Percentiles rank a stretch among this genome's conserved stretches.
Evolutionary conservation across 30 jellyfish, hydroid and myxozoan genomes (phyloP).

Genomic region (Turritopsis rubra): DNA sequence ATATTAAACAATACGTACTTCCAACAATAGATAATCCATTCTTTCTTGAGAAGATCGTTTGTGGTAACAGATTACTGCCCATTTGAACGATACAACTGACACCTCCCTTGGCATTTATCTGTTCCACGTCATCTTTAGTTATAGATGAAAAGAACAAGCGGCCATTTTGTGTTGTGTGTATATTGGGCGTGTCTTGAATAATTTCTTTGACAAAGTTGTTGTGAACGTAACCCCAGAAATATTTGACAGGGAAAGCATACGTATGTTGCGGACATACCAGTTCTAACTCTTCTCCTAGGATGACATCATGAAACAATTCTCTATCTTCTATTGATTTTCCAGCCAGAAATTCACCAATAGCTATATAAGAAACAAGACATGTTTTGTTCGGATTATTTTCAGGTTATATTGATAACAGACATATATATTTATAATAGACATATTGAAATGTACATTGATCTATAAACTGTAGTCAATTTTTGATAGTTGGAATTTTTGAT

Average conservation of each 20-base stretch:
- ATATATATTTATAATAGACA: neutral
- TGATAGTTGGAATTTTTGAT: too few species aligned
- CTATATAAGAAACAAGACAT: neutral
- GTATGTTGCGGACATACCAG: constrained; percentile 10
- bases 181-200: neutral
- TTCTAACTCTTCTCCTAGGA: neutral
- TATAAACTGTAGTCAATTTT: too few species aligned
- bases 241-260: constrained; percentile 4
- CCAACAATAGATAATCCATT: neutral
- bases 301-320: neutral
- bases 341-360: constrained; percentile 6
- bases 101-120: neutral
- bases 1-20: neutral
- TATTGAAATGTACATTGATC: too few species aligned
- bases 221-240: constrained; percentile 6
- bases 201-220: neutral
- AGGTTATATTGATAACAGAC: neutral
- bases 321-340: neutral
- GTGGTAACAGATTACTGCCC: neutral
- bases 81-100: neutral
- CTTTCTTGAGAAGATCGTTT: neutral
- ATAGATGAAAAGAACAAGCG: neutral
- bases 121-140: neutral
- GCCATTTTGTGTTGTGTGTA: neutral
- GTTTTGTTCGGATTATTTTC: neutral